phyloP scores from a whole-genome alignment of 2,888 invertebrate genomes.

The Ornithoptera alexandrae region DNA sequence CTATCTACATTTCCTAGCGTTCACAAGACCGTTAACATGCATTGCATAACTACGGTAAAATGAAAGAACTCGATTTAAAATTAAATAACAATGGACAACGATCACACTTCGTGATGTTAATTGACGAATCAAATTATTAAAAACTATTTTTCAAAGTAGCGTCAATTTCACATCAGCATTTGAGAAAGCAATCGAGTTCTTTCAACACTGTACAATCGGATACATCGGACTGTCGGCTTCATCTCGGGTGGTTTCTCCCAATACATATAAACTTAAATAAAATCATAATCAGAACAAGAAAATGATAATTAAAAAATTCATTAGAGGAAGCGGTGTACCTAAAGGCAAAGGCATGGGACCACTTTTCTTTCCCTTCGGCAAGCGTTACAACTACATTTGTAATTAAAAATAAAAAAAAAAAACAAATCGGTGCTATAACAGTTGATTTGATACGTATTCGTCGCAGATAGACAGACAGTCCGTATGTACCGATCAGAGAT shows the following conservation, averaged over 20 bases:
- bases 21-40: constrained; percentile 41
- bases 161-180: constrained; percentile 12
- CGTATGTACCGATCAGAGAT: constrained; percentile 35
- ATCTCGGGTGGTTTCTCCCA: not conserved
- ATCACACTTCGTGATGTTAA: not conserved
- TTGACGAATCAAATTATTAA: not conserved
- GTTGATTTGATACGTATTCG: not conserved
- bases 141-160: not conserved
- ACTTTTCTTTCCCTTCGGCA: not conserved
- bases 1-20: constrained; percentile 69
- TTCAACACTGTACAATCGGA: not conserved
- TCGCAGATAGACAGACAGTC: constrained; percentile 36
- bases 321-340: not conserved
- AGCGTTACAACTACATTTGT: too few species aligned
- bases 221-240: constrained; percentile 3
- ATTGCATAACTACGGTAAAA: not conserved
- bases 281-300: not conserved
- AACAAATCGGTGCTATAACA: too few species aligned
- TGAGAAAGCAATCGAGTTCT: constrained; percentile 16
- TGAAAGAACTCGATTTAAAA: constrained; percentile 16
- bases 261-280: not conserved
- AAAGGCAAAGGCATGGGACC: not conserved
- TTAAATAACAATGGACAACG: not conserved
- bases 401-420: too few species aligned
- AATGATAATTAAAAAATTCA: not conserved